Conservation (phyloP, 2,113 vertebrate genomes). For the Ia io region DNA sequence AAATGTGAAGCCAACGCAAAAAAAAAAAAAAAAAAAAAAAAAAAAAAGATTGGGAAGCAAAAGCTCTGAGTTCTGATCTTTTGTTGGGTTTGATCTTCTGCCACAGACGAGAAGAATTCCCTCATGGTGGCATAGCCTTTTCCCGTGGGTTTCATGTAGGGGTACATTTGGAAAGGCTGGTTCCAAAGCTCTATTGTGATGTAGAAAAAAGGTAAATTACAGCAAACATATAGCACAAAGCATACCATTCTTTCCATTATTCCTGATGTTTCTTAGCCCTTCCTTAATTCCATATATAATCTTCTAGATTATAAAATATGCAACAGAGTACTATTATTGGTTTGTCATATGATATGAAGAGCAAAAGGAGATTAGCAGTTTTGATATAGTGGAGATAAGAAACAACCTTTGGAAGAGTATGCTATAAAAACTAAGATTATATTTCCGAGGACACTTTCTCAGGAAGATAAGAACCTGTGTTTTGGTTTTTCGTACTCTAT, state of each 20-base stretch:
- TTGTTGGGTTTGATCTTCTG: neutral
- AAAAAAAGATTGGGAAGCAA: neutral
- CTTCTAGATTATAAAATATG: neutral
- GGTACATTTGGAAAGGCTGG: neutral
- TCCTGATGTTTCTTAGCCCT: neutral
- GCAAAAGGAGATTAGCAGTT: neutral
- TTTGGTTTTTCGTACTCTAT: neutral
- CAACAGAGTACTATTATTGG: neutral
- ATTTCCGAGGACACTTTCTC: conserved; percentile 15
- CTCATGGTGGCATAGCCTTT: neutral
- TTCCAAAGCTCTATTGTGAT: accelerated
- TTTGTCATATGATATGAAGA: neutral
- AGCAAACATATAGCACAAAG: neutral
- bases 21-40: neutral
- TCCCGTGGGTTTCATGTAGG: neutral
- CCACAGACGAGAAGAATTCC: neutral
- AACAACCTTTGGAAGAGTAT: neutral
- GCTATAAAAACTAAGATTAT: neutral
- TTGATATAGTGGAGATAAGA: neutral
- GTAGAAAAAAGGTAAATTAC: neutral
- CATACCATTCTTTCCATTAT: neutral
- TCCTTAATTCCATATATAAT: neutral
- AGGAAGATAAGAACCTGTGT: neutral
- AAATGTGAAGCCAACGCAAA: neutral
- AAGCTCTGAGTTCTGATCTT: neutral